A percentile compares a stretch with the other conserved stretches of the same genome.
Conservation (phyloP, 2,797 vertebrate species). For the Bradypodion ventrale region DNA sequence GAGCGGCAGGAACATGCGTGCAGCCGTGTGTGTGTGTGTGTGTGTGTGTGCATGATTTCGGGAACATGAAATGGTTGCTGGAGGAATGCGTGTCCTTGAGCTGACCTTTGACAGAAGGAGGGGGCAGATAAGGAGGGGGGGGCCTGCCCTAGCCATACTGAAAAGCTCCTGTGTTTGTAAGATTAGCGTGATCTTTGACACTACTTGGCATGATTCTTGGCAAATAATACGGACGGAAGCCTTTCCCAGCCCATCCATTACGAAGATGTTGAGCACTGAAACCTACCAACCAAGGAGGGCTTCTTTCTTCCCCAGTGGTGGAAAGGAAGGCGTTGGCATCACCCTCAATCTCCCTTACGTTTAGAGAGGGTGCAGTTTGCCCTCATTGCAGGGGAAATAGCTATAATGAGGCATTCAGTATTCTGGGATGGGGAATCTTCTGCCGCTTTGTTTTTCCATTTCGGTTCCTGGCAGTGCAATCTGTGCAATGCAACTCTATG, state of each 20-base stretch:
- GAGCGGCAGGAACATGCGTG: not conserved
- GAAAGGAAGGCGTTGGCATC: not conserved
- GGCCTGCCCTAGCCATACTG: no score
- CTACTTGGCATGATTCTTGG: no score
- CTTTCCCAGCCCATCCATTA: no score
- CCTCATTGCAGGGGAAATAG: not conserved
- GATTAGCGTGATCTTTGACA: no score
- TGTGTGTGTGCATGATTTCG: no score
- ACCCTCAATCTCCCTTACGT: no score
- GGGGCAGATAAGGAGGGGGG: not conserved
- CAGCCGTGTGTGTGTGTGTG: rapidly evolving
- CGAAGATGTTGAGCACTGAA: no score
- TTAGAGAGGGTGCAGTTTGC: not conserved
- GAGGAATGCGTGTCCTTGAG: not conserved
- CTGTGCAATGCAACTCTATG: no score
- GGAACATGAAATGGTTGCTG: not conserved
- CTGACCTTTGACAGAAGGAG: rapidly evolving
- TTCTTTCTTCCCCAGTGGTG: not conserved
- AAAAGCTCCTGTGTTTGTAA: no score
- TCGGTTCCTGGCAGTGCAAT: not conserved
- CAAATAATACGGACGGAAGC: no score
- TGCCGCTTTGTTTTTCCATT: not conserved
- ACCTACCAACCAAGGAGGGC: not conserved
- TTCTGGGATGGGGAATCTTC: not conserved
- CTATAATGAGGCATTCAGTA: not conserved